Evolutionary conservation across 2,113 vertebrate species (phyloP), one percentile per base, ranked within the genome.

Genomic region (Lepus timidus): DNA sequence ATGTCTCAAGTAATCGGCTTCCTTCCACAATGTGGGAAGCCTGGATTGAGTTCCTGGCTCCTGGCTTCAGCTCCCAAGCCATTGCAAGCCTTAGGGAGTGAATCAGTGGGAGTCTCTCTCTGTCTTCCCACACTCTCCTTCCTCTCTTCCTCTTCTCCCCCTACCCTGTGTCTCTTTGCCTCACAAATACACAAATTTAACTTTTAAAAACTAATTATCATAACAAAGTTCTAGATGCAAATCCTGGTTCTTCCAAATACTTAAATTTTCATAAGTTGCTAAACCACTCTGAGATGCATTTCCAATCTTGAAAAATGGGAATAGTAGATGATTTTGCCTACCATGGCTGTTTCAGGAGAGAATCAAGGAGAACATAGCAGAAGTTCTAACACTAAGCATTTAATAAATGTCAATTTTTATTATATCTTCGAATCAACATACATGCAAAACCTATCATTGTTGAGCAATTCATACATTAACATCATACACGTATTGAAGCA

Each of bases 241-340:
- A 90, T 51, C 23, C 6, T 79, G 10, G 16, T 75, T 95, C 31
- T 64, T 78, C 1, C n/a, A 73, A 13, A 64, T n/a, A 92, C 17
- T 86, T 83, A 82, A 79, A 25, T 95, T 93, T 65, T 16, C 3
- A 9, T 11, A 71, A 95, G 19, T 87, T 58, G 74, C 16, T 23
- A 6, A 71, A 84, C 12, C n/a, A 31, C 16, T 74, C 23, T 70
- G 27, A 86, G 10, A 92, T 67, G 9, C 1, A 52, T 74, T 44
- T 6, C 3, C 85, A 74, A 85, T 25, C 51, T 92, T 92, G 58
- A 23, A 89, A 95, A 94, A 74, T 88, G 51, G 11, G 9, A 58
- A 19, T 22, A 70, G 31, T 55, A 31, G 20, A 85, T 19, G n/a
- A 81, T 88, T 75, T 33, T 49, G 55, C 20, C 25, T 25, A 31